Conservation (phyloP, 2,888 invertebrate genomes). For the Ellobium chinense region DNA sequence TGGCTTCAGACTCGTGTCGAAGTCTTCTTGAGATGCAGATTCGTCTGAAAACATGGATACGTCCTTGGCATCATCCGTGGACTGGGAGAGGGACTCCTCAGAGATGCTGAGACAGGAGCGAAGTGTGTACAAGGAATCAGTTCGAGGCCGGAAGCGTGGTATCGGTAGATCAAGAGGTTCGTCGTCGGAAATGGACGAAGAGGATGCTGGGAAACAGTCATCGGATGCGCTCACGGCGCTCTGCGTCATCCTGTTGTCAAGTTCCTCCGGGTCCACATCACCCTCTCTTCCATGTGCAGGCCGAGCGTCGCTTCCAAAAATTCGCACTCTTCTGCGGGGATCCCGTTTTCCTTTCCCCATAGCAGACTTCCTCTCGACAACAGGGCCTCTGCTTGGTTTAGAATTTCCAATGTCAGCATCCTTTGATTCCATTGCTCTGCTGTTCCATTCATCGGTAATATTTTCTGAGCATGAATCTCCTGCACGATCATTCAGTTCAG, state of each 20-base stretch:
- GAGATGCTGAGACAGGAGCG: conserved; percentile 33
- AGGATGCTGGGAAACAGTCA: not conserved
- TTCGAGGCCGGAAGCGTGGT: not conserved
- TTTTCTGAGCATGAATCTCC: not conserved
- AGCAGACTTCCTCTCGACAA: not conserved
- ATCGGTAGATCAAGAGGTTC: conserved; percentile 11
- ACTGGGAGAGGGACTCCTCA: not conserved
- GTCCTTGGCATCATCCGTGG: not conserved
- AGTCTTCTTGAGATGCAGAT: not conserved
- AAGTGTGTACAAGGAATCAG: conserved; percentile 33
- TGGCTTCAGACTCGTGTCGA: not conserved
- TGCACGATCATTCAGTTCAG: not conserved
- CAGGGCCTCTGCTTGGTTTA: not conserved
- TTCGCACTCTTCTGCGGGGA: not conserved
- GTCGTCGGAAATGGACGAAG: conserved; percentile 33
- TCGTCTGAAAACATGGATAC: not conserved
- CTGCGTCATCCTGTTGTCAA: not conserved
- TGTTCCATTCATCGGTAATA: not conserved
- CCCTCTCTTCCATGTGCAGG: not conserved
- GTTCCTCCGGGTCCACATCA: not conserved
- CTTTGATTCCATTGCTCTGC: not conserved
- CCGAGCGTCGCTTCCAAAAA: not conserved
- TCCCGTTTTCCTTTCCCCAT: not conserved
- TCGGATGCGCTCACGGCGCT: not conserved
- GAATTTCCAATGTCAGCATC: not conserved